Base-by-base conservation (phyloP, 2,888 invertebrate species). In the Hemistola chrysoprasaria region DNA sequence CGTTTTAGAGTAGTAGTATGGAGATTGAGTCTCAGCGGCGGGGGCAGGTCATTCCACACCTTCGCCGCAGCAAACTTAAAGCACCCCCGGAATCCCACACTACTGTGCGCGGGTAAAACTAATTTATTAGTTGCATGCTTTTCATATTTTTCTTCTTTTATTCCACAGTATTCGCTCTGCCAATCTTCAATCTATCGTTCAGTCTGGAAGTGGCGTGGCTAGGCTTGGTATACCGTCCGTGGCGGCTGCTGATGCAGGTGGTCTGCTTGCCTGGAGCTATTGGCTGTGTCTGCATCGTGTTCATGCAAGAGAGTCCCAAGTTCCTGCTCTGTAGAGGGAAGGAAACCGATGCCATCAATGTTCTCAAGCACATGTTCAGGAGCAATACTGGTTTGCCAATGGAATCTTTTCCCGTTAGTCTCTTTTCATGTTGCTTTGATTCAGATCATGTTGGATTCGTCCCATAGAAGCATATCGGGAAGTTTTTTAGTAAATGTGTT, bases 241-340 rank as follows among this genome's bases (percentile, higher is more conserved):
- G 96, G 96, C 86, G 95, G 27, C 56, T 95, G 10, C 91, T 95
- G 33, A 73, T 95, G 24, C 88, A 93, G 6, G 55, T 92, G 0
- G 90, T 94, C 52, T 90, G 91, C 38, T 16, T 93, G 0, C 92
- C 95, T 0, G 91, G 92, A 29, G 58, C 92, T 0, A 22, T 93
- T 0, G 92, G 93, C 0, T 88, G 91, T 0, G 6, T 92, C 0
- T 83, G 90, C 16, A 76, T 92, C 8, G 59, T 87, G 0, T 80
- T 82, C 27, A 75, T 92, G 36, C 92, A 93, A 0, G 96, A 96
- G 67, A 95, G 94, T 53, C 95, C 96, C 0, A 94, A 95, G 67
- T 95, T 92, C 65, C 80, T 93, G 26, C 81, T 94, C 1, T 91
- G 92, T 23, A 92, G 91, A 52, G 91, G 91, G 0, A 79, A 83